Percentiles rank a stretch among this genome's conserved stretches.
Conservation (phyloP, 2,888 invertebrate species). For the Drosophila kokeensis region DNA sequence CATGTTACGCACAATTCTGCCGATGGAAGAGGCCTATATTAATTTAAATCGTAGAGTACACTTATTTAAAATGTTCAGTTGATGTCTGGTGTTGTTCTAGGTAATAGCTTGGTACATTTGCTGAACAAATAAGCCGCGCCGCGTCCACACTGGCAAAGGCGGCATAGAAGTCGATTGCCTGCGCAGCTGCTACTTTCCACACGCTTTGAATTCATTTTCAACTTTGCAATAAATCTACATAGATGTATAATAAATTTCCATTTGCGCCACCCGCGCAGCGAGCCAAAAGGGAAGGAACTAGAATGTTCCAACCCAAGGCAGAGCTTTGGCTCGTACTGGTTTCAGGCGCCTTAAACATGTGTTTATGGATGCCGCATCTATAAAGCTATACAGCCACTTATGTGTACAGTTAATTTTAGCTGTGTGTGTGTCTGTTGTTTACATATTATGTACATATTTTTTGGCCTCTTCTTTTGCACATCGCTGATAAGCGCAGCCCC, state of each 20-base stretch:
- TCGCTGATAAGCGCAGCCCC: conserved; percentile 58
- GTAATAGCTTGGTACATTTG: conserved; percentile 38
- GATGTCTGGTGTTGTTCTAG: conserved; percentile 21
- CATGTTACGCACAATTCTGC: neutral
- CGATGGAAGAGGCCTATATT: neutral
- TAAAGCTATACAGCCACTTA: conserved; percentile 19
- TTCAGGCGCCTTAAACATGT: conserved; percentile 68
- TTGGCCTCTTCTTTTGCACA: conserved; percentile 70
- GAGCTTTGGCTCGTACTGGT: conserved; percentile 63
- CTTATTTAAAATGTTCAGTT: conserved; percentile 14
- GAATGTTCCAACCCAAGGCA: conserved; percentile 11
- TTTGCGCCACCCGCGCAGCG: conserved; percentile 37
- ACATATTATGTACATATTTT: conserved; percentile 75
- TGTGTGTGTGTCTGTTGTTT: conserved; percentile 54
- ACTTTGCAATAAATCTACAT: conserved; percentile 76
- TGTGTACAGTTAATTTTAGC: conserved; percentile 16
- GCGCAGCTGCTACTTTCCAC: conserved; percentile 57
- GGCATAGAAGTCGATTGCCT: conserved; percentile 18
- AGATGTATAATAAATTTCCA: conserved; percentile 76
- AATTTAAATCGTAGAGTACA: conserved; percentile 8
- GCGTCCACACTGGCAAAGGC: neutral
- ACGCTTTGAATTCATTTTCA: conserved; percentile 69
- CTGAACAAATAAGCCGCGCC: conserved; percentile 28
- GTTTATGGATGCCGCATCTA: conserved; percentile 57
- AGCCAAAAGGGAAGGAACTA: conserved; percentile 5